phyloP scores from a whole-genome alignment of 2,888 invertebrate species.

The Cremastinae sp. region DNA sequence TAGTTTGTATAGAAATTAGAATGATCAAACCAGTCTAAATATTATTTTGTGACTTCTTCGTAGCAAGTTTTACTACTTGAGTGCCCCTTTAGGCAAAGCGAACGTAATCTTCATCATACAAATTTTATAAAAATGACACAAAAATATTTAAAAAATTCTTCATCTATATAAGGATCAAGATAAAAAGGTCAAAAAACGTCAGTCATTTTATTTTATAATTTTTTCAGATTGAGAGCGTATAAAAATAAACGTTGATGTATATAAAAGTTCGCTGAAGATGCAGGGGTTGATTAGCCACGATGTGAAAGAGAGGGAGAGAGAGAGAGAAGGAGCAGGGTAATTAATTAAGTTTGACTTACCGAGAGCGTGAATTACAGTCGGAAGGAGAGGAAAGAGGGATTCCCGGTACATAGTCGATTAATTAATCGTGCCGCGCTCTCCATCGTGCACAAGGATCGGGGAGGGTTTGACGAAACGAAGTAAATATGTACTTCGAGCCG shows the following conservation, averaged over 20 bases:
- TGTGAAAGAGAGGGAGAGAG: slow-evolving; percentile 25
- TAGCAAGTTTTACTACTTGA: too few species aligned
- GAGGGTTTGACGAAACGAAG: slow-evolving; percentile 24
- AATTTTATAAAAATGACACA: too few species aligned
- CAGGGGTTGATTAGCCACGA: slow-evolving; percentile 34
- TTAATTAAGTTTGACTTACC: slow-evolving; percentile 79
- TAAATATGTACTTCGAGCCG: slow-evolving; percentile 52
- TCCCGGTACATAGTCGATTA: slow-evolving; percentile 72
- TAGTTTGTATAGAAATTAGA: too few species aligned
- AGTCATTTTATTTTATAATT: too few species aligned
- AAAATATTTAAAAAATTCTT: too few species aligned
- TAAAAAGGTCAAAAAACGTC: too few species aligned
- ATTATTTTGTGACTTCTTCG: too few species aligned
- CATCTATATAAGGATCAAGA: too few species aligned
- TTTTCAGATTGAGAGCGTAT: neutral
- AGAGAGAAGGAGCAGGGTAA: slow-evolving; percentile 66
- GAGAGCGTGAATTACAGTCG: slow-evolving; percentile 75
- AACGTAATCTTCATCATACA: too few species aligned
- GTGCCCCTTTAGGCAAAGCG: too few species aligned
- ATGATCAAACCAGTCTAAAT: too few species aligned
- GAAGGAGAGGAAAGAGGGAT: slow-evolving; percentile 39
- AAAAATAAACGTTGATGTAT: neutral
- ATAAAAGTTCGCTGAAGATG: slow-evolving; percentile 2
- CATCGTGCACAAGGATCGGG: slow-evolving; percentile 25
- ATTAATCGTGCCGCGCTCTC: slow-evolving; percentile 77